Conservation (phyloP, 2,888 invertebrate species). For the Drosophila nr. medialis region DNA sequence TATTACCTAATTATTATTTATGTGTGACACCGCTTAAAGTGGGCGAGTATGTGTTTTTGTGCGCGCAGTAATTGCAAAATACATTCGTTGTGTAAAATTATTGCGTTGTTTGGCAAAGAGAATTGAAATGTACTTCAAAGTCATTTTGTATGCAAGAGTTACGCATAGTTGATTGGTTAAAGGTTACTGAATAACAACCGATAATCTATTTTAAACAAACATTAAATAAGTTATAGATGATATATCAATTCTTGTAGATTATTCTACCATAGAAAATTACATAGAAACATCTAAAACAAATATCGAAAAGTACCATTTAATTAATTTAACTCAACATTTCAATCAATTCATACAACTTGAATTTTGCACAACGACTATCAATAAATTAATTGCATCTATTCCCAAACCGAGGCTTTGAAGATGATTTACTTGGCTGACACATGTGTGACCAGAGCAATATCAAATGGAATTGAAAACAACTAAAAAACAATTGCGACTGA, state of each 20-base stretch:
- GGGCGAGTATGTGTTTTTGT: background rate
- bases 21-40: constrained; percentile 26
- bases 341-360: background rate
- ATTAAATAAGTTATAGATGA: background rate
- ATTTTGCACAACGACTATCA: background rate
- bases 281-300: background rate
- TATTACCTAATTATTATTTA: constrained; percentile 78
- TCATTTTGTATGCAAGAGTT: background rate
- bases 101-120: background rate
- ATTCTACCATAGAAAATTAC: background rate
- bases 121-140: background rate
- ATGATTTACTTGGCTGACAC: background rate
- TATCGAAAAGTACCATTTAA: background rate
- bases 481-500: constrained; percentile 44
- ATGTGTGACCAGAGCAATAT: constrained; percentile 1
- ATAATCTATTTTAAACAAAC: background rate
- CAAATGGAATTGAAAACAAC: constrained; percentile 37
- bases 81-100: constrained; percentile 1
- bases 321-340: background rate
- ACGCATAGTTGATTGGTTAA: background rate
- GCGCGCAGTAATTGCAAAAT: background rate
- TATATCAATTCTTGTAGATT: background rate
- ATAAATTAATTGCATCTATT: background rate
- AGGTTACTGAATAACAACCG: background rate
- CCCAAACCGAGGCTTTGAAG: background rate